These are phyloP conservation scores for Ophiothrix spiculata DNA, from an alignment of 35 echinoderm and acorn worm genomes.

Conservation along the genomic window DNA sequence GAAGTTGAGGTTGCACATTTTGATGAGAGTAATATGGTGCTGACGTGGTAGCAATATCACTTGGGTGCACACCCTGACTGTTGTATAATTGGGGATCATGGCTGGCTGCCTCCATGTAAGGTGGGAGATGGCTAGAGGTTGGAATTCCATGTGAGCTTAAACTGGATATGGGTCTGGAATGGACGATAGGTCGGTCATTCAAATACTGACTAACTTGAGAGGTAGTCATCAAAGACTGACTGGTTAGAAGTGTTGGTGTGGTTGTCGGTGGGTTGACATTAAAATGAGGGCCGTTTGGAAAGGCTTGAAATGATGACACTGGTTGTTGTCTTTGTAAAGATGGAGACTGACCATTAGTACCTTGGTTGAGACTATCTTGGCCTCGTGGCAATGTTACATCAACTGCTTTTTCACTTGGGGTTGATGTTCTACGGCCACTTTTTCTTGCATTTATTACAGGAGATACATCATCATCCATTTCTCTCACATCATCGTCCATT, in stretches of 20 bases:
- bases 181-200: slow-evolving; percentile 24
- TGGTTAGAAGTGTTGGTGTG: slow-evolving; percentile 66
- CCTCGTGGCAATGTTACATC: neutral
- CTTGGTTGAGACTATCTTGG: neutral
- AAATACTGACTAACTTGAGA: slow-evolving; percentile 35
- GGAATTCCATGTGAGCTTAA: neutral
- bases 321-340: neutral
- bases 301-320: slow-evolving; percentile 39
- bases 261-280: neutral
- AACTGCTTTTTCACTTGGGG: neutral
- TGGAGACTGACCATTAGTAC: neutral
- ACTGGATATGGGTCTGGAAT: neutral
- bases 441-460: neutral
- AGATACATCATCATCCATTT: neutral
- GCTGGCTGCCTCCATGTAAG: no score
- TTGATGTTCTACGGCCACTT: neutral
- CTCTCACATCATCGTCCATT: neutral
- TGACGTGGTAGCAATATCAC: neutral
- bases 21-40: neutral
- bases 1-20: neutral
- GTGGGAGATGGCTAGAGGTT: neutral
- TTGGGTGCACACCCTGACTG: no score
- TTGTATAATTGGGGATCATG: neutral
- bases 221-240: slow-evolving; percentile 53
- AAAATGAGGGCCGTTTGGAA: slow-evolving; percentile 7